phyloP scores from a whole-genome alignment of 2,797 vertebrate species.

The Ispidina picta region DNA sequence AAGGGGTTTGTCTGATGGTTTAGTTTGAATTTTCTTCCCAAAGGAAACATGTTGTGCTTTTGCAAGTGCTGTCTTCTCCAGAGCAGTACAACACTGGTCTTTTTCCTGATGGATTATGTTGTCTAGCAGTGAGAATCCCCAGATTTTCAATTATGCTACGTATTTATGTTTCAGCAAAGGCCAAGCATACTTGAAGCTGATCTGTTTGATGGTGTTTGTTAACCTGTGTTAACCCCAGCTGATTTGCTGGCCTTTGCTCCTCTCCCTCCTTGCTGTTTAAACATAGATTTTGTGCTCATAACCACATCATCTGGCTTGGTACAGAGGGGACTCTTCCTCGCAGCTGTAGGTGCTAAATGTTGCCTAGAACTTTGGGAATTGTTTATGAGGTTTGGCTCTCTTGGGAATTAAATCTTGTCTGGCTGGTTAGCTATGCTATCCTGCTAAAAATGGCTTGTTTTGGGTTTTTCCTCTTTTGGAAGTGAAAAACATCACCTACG shows the following conservation, averaged over 20 bases:
- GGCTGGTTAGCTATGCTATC: background rate
- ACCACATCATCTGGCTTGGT: background rate
- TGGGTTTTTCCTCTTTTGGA: background rate
- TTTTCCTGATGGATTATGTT: background rate
- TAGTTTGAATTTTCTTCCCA: background rate
- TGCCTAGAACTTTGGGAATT: background rate
- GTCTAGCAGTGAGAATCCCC: background rate
- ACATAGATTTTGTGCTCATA: background rate
- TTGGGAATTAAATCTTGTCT: background rate
- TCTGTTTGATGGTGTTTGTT: background rate
- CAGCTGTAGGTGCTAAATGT: background rate
- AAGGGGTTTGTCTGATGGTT: background rate
- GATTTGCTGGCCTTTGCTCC: background rate
- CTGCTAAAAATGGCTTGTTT: background rate
- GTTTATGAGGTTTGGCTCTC: background rate
- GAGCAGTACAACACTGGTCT: background rate
- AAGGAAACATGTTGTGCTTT: background rate
- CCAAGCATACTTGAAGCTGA: background rate
- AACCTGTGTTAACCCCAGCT: background rate
- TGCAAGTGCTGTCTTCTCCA: background rate
- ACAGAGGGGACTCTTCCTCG: background rate
- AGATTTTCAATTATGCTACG: background rate
- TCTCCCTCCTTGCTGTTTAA: background rate
- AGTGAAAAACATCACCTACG: background rate
- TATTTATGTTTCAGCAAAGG: background rate